A percentile compares a stretch with the other conserved stretches of the same genome.
Conservation (phyloP, 1,140 invertebrate species). For the Drosophila nannoptera region DNA sequence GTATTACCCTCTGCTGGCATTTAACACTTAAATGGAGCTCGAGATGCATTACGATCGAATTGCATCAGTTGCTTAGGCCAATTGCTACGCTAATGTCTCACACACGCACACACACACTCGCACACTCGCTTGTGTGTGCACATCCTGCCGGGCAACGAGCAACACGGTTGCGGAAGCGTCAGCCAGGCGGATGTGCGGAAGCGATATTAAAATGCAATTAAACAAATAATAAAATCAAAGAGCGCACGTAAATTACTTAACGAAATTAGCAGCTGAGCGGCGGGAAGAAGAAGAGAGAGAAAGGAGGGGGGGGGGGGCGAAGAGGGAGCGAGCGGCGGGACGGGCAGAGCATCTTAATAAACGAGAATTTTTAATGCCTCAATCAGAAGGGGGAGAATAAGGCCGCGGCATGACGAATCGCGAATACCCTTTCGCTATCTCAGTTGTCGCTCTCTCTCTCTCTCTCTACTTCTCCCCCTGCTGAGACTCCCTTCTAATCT, state of each 20-base stretch:
- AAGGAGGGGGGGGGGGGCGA: too few species aligned
- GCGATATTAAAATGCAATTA: constrained; percentile 49
- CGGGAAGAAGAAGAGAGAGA: not conserved
- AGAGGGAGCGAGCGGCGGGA: too few species aligned
- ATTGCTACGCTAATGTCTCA: constrained; percentile 6
- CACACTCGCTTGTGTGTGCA: too few species aligned
- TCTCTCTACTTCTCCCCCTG: too few species aligned
- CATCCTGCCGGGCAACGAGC: too few species aligned
- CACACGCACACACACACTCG: not conserved
- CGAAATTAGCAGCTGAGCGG: constrained; percentile 16
- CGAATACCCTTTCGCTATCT: too few species aligned
- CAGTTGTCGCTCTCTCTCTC: too few species aligned
- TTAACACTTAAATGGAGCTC: constrained; percentile 26
- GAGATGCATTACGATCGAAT: constrained; percentile 31
- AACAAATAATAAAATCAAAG: constrained; percentile 25
- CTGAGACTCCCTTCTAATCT: too few species aligned
- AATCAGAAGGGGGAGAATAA: too few species aligned
- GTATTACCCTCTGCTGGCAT: constrained; percentile 32
- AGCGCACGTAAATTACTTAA: constrained; percentile 29
- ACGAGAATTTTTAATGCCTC: constrained; percentile 73
- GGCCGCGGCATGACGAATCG: too few species aligned
- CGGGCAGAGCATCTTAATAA: constrained; percentile 29
- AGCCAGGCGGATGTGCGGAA: constrained; percentile 35
- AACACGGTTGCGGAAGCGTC: constrained; percentile 27
- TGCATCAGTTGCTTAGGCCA: constrained; percentile 31